Evolutionary conservation across 30 jellyfish, hydroid and myxozoan genomes (phyloP).

Genomic region (Clytia hemisphaerica): DNA sequence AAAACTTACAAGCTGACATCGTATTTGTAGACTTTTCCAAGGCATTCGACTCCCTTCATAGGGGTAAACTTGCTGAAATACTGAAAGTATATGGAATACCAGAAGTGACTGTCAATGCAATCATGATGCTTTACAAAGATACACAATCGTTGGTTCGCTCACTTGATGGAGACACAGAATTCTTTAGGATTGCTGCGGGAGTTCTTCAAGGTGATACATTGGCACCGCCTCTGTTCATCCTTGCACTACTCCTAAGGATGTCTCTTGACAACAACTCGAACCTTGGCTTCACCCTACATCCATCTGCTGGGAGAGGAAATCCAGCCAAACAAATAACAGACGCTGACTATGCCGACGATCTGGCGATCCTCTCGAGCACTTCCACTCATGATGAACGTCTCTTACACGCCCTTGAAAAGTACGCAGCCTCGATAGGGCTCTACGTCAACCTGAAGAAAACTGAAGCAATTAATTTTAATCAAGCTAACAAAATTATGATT

Average conservation of each 20-base stretch:
- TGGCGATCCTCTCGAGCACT: conserved; percentile 16
- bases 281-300: conserved; percentile 12
- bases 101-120: not conserved
- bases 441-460: not conserved
- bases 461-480: too few relatives aligned
- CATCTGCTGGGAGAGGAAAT: not conserved
- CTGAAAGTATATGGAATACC: conserved; percentile 22
- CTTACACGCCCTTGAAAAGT: not conserved
- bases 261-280: not conserved
- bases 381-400: conserved; percentile 1
- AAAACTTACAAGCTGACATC: conserved; percentile 11
- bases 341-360: conserved; percentile 22
- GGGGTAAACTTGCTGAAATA: not conserved
- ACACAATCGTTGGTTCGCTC: conserved; percentile 11
- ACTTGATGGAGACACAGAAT: conserved; percentile 26
- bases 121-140: conserved; percentile 8
- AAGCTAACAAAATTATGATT: too few relatives aligned
- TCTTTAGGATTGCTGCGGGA: conserved; percentile 16
- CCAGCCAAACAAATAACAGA: conserved; percentile 13
- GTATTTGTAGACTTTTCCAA: conserved; percentile 6
- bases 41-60: conserved; percentile 9
- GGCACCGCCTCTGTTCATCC: conserved; percentile 19
- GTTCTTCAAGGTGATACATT: conserved; percentile 36
- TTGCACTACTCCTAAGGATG: too few relatives aligned
- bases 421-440: conserved; percentile 18